Evolutionary conservation across 2,113 vertebrate species (phyloP).

Genomic region (Anseranas semipalmata): DNA sequence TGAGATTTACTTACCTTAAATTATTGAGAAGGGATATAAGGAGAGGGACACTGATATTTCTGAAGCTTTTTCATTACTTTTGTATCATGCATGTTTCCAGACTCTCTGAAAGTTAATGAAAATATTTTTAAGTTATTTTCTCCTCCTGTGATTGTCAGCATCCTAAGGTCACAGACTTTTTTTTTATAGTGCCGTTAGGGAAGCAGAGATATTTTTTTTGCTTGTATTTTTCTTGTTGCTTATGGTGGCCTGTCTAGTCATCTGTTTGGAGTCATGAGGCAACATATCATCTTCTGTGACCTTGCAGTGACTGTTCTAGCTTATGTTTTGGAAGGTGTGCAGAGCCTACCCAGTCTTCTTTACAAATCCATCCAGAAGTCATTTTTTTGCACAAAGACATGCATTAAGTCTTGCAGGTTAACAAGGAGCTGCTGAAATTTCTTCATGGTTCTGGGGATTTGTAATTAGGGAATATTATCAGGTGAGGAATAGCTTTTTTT

Average conservation of each 20-base stretch:
- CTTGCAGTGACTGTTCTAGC: background rate
- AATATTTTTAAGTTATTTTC: background rate
- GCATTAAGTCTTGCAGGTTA: background rate
- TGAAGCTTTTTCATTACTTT: background rate
- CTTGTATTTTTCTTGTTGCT: background rate
- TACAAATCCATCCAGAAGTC: background rate
- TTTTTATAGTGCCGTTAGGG: background rate
- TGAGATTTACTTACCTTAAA: background rate
- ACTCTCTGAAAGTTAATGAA: background rate
- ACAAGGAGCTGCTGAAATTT: background rate
- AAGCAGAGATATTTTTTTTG: background rate
- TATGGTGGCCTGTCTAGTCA: background rate
- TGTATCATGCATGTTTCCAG: background rate
- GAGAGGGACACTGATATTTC: background rate
- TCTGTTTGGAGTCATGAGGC: background rate
- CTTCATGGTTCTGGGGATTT: background rate
- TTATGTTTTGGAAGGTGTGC: background rate
- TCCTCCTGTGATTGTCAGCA: background rate
- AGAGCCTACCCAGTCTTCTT: background rate
- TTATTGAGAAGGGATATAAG: background rate
- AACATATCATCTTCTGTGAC: background rate
- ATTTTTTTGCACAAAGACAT: background rate
- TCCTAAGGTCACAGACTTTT: background rate
- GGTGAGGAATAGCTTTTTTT: background rate
- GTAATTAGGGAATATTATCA: background rate